phyloP scores from a whole-genome alignment of 2,113 vertebrate species.

The Raja brachyura region DNA sequence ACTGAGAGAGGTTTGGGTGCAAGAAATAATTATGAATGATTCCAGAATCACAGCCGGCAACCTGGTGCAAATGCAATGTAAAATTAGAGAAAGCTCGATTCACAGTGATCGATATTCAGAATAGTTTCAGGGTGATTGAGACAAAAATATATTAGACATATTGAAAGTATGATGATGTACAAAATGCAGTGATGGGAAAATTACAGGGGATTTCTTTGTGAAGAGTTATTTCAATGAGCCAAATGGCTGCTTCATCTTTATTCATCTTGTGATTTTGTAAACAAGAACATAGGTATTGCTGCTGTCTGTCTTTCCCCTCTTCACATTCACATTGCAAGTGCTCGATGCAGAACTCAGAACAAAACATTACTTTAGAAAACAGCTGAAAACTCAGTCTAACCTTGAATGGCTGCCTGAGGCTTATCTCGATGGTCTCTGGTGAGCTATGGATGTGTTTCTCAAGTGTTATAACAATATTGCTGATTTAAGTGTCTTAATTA shows the following conservation, averaged over 20 bases:
- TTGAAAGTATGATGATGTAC: background rate
- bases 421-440: background rate
- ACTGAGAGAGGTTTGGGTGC: background rate
- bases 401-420: background rate
- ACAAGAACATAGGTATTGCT: background rate
- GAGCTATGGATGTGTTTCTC: background rate
- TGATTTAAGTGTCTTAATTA: conserved; percentile 29
- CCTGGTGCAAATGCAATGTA: background rate
- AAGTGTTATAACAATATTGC: background rate
- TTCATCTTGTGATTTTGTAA: background rate
- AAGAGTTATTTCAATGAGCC: background rate
- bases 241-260: background rate
- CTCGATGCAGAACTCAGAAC: background rate
- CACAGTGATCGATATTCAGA: background rate
- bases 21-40: background rate
- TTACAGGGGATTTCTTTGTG: background rate
- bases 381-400: conserved; percentile 15
- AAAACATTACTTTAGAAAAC: background rate
- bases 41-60: background rate
- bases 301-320: background rate
- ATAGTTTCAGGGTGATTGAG: background rate
- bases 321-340: background rate
- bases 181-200: background rate
- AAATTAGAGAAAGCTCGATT: background rate
- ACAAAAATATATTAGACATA: background rate